Percentiles rank a stretch among this genome's conserved stretches.
Evolutionary conservation across 53 echinoderm and acorn worm genomes (phyloP).

Genomic region (Luidia sarsii): DNA sequence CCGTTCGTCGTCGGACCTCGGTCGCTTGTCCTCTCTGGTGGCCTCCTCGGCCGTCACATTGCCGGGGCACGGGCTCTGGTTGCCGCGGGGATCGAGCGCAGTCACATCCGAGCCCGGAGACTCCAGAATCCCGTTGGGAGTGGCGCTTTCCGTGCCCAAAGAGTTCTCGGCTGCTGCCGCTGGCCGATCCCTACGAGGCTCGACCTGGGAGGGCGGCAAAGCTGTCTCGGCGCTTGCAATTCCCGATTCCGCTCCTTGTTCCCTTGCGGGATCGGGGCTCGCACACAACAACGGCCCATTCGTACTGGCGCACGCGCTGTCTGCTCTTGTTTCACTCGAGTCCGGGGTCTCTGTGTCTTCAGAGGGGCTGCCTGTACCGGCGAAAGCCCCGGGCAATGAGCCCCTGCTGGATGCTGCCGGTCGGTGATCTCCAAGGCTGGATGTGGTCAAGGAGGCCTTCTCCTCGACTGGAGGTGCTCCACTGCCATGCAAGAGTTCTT

Average conservation of each 20-base stretch:
- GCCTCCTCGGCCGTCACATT: not conserved
- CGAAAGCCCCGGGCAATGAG: no score
- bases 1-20: conserved; percentile 20
- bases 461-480: not conserved
- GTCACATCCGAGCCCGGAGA: conserved; percentile 9
- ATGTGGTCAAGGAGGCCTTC: not conserved
- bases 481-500: not conserved
- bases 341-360: not conserved
- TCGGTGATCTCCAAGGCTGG: not conserved
- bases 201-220: conserved; percentile 5
- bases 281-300: conserved; percentile 12
- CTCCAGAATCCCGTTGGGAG: conserved; percentile 28
- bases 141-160: not conserved
- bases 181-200: conserved; percentile 12
- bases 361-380: no score
- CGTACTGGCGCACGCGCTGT: not conserved
- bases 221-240: not conserved
- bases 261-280: not conserved
- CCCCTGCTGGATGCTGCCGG: not conserved
- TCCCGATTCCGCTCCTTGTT: not conserved
- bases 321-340: not conserved
- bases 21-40: not conserved
- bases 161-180: not conserved
- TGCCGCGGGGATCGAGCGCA: not conserved
- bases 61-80: not conserved